Evolutionary conservation across 2,113 vertebrate genomes (phyloP).

Genomic region (Sinocyclocheilus anshuiensis): DNA sequence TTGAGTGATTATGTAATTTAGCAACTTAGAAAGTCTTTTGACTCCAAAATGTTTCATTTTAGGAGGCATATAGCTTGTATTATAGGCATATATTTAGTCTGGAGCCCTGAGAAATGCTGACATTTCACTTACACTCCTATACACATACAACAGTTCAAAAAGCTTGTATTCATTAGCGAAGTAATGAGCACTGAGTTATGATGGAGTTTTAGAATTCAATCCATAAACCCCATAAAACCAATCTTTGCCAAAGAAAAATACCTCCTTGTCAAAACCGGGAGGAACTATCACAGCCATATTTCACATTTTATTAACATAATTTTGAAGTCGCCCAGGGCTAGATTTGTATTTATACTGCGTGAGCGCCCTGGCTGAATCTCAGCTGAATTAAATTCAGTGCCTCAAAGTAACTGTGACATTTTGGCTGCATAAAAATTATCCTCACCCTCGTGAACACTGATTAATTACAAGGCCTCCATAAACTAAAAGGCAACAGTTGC

Average conservation of each 20-base stretch:
- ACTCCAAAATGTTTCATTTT: background rate
- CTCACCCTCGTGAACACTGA: constrained; percentile 60
- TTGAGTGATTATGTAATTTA: background rate
- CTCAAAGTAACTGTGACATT: constrained; percentile 58
- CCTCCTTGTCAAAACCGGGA: constrained; percentile 37
- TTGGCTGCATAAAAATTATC: constrained; percentile 53
- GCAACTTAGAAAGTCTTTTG: background rate
- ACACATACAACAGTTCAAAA: background rate
- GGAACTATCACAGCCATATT: constrained; percentile 61
- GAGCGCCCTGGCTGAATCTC: constrained; percentile 54
- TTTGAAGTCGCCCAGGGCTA: constrained; percentile 41
- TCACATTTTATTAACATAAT: constrained; percentile 60
- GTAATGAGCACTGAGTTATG: constrained; percentile 19
- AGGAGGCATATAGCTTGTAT: background rate
- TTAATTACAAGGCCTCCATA: constrained; percentile 76
- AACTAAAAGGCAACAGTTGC: constrained; percentile 74
- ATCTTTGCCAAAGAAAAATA: constrained; percentile 6
- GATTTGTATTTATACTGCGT: constrained; percentile 52
- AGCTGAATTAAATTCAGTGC: constrained; percentile 51
- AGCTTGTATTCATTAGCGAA: constrained; percentile 15
- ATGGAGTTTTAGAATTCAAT: constrained; percentile 45
- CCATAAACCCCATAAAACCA: constrained; percentile 30
- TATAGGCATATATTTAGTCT: background rate
- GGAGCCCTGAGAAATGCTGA: constrained; percentile 4
- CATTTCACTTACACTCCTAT: background rate